Percentiles rank a stretch among this genome's conserved stretches.
These are phyloP conservation scores for Sialis lutaria DNA, from an alignment of 2,888 invertebrate genomes.

Conservation along the genomic window DNA sequence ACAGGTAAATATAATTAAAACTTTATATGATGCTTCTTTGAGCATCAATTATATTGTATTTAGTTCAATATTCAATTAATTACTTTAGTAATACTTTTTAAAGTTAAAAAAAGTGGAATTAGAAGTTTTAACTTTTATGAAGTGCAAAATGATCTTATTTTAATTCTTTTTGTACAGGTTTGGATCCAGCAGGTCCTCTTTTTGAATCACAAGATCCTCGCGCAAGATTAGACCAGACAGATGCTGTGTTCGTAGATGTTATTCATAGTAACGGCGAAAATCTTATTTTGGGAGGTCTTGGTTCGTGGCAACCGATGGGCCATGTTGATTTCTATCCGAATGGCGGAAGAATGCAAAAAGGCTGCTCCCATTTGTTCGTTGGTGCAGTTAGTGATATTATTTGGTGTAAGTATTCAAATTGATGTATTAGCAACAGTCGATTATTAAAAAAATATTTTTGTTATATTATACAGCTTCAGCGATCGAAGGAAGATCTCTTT, in stretches of 20 bases:
- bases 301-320: slow-evolving; percentile 79
- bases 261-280: slow-evolving; percentile 90
- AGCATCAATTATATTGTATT: too few species aligned
- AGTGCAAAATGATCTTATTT: background rate
- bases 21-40: too few species aligned
- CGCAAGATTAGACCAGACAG: slow-evolving; percentile 65
- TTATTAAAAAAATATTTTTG: background rate
- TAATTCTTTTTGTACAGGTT: slow-evolving; percentile 30
- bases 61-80: too few species aligned
- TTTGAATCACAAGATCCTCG: slow-evolving; percentile 80
- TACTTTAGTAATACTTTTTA: too few species aligned
- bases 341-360: slow-evolving; percentile 80
- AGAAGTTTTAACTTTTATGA: background rate
- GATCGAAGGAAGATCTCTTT: slow-evolving; percentile 70
- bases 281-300: slow-evolving; percentile 69
- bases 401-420: slow-evolving; percentile 44
- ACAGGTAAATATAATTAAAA: slow-evolving; percentile 38
- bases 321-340: slow-evolving; percentile 88
- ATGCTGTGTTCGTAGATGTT: slow-evolving; percentile 81
- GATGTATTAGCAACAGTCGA: background rate
- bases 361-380: slow-evolving; percentile 81
- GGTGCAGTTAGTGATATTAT: slow-evolving; percentile 82
- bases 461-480: slow-evolving; percentile 41
- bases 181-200: slow-evolving; percentile 82
- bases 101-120: too few species aligned